These are phyloP conservation scores for Lepidotrigona ventralis DNA, from an alignment of 1,140 invertebrate species.

Conservation along the genomic window DNA sequence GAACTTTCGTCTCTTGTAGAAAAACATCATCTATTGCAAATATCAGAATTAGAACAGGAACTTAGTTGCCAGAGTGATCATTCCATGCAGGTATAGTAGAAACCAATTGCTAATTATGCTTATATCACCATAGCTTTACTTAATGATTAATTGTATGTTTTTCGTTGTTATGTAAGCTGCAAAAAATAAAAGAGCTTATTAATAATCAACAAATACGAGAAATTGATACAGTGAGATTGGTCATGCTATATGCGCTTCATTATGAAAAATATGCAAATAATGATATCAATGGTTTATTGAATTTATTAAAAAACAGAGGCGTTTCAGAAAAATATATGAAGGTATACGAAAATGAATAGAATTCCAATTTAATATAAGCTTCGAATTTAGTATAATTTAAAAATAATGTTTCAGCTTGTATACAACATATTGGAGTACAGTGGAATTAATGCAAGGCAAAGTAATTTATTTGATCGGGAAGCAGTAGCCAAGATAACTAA, in stretches of 20 bases:
- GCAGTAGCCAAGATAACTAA: conserved; percentile 95
- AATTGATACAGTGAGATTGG: conserved; percentile 91
- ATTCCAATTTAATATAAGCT: neutral
- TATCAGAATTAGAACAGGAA: conserved; percentile 98
- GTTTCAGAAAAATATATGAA: conserved; percentile 82
- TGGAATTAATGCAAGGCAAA: conserved; percentile 87
- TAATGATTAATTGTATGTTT: neutral
- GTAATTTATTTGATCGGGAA: conserved; percentile 92
- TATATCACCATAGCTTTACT: neutral
- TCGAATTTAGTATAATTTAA: neutral
- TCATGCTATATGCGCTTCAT: conserved; percentile 95
- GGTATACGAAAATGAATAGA: conserved; percentile 57
- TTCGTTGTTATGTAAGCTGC: conserved; percentile 69
- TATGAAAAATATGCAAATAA: conserved; percentile 95
- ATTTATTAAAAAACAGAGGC: conserved; percentile 86
- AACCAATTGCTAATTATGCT: neutral
- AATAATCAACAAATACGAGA: conserved; percentile 86
- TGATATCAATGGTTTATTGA: conserved; percentile 87
- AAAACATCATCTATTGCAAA: conserved; percentile 89
- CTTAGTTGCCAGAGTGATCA: conserved; percentile 96
- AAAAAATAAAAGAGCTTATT: conserved; percentile 87
- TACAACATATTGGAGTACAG: conserved; percentile 89
- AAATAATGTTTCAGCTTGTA: conserved; percentile 81
- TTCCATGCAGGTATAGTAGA: conserved; percentile 85
- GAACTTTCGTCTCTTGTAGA: conserved; percentile 94